Conservation (phyloP, 2,113 vertebrate genomes). For the Alces alces region DNA sequence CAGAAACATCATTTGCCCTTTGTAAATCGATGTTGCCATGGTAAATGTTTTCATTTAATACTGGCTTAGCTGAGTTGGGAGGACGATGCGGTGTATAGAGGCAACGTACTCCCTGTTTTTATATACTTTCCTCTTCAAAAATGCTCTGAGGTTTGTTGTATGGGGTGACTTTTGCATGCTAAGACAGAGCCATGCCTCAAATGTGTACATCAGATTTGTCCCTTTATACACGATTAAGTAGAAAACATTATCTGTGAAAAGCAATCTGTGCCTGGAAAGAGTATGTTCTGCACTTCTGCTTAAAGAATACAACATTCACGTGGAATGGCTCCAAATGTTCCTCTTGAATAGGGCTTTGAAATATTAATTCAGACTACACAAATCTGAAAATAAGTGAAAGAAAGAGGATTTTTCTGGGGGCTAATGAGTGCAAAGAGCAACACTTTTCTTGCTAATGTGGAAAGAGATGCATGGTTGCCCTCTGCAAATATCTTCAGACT, state of each 20-base stretch:
- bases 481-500: background rate
- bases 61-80: constrained; percentile 9
- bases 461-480: background rate
- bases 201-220: background rate
- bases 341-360: constrained; percentile 37
- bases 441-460: constrained; percentile 38
- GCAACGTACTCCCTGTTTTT: background rate
- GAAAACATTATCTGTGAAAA: background rate
- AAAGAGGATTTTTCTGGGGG: constrained; percentile 39
- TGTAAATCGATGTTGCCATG: constrained; percentile 52
- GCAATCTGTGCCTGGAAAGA: background rate
- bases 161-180: background rate
- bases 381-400: constrained; percentile 42
- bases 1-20: constrained; percentile 41
- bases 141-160: background rate
- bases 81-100: background rate
- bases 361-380: constrained; percentile 38
- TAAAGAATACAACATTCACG: background rate
- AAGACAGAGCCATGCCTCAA: background rate
- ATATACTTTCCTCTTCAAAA: constrained; percentile 4
- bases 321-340: constrained; percentile 28
- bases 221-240: background rate
- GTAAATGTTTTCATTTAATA: constrained; percentile 13
- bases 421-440: constrained; percentile 51
- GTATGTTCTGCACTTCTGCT: background rate